Base-by-base conservation (phyloP, 2,888 invertebrate genomes). In the Vanessa cardui region DNA sequence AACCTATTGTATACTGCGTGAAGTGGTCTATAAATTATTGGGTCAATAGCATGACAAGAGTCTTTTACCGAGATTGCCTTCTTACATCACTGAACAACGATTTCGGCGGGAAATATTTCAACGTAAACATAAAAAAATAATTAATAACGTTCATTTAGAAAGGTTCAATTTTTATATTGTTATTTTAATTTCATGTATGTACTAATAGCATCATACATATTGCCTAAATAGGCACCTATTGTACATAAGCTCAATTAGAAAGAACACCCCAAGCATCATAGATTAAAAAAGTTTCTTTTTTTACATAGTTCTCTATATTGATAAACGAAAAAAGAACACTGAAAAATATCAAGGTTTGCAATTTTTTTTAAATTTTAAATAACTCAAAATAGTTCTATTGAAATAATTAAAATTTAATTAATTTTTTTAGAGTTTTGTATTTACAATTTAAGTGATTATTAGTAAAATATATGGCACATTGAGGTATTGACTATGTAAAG, bases 31-130 rank as follows among this genome's bases (percentile, higher is more conserved):
- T 77, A 78, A 80, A 83, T 83, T 83, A 83, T 82, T 84, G 83
- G 88, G 88, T 89, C 89, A 88, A 87, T 90, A 86, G 84, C 70
- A 76, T 82, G 74, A 81, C 69, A 69, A 64, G 67, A 83, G 80
- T 84, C 78, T 83, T 82, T 79, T 80, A 82, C 78, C 73, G 77
- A 83, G 80, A 87, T 85, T 76, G 69, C 70, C 71, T 82, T 83
- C 88, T 89, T 89, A 88, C 87, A 90, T 90, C 88, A 90, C 83
- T 84, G 78, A 72, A 79, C 70, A 69, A 77, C 80, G 77, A 83
- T 88, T 89, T 90, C 85, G 89, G 91, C 90, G 91, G 90, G 90
- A 92, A 91, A 88, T 77, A 73, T 62, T 65, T 62, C 58, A 62
- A 66, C 54, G 31, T 46, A 66, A 66, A 54, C 16, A 56, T 45